phyloP scores from a whole-genome alignment of 2,113 vertebrate genomes.

The Rhynchopsitta pachyrhyncha region DNA sequence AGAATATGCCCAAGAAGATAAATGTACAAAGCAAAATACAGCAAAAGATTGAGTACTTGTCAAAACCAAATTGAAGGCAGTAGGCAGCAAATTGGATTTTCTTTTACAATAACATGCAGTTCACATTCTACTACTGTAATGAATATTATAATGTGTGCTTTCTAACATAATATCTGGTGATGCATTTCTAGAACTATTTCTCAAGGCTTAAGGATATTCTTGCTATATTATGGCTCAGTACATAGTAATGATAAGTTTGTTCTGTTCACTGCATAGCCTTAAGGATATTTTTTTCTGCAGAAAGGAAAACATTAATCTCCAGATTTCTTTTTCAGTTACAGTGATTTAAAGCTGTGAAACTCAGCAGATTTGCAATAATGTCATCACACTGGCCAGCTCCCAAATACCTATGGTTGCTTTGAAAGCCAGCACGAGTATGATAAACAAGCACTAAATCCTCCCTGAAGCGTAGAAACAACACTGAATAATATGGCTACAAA shows the following conservation, averaged over 20 bases:
- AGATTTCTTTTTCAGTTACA: slow-evolving; percentile 9
- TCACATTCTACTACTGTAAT: slow-evolving; percentile 60
- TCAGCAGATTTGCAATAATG: neutral
- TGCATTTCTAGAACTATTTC: slow-evolving; percentile 55
- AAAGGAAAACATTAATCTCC: slow-evolving; percentile 28
- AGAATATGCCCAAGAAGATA: slow-evolving; percentile 62
- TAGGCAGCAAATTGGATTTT: slow-evolving; percentile 76
- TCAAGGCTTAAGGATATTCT: slow-evolving; percentile 58
- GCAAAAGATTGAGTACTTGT: slow-evolving; percentile 63
- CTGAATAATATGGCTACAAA: neutral
- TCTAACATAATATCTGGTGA: slow-evolving; percentile 54
- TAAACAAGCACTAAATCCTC: neutral
- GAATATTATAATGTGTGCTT: slow-evolving; percentile 67
- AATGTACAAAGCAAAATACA: slow-evolving; percentile 47
- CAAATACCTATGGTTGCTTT: neutral
- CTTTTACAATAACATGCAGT: slow-evolving; percentile 63
- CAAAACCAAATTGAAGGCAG: slow-evolving; percentile 70
- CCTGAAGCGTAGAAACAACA: neutral
- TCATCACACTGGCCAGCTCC: neutral
- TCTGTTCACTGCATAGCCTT: slow-evolving; percentile 22
- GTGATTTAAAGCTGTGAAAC: neutral
- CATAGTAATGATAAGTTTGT: slow-evolving; percentile 39
- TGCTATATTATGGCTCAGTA: slow-evolving; percentile 24
- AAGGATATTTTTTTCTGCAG: neutral
- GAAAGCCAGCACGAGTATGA: neutral